phyloP scores from a whole-genome alignment of 2,113 vertebrate genomes.

The Mesocricetus auratus region DNA sequence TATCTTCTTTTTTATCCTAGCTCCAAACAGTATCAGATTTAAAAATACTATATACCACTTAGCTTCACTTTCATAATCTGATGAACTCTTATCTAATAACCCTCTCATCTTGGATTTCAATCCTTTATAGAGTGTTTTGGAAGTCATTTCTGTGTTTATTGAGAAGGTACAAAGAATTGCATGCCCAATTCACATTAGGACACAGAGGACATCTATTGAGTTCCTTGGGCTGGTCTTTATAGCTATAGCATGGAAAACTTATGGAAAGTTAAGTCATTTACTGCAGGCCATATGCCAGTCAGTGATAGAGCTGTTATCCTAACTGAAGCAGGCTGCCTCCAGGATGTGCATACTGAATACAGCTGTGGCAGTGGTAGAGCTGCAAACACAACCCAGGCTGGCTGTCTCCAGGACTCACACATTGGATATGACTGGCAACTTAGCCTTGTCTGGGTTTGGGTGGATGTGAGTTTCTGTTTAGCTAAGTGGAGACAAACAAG shows the following conservation, averaged over 20 bases:
- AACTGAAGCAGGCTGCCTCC: constrained; percentile 10
- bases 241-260: background rate
- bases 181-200: background rate
- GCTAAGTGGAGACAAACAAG: background rate
- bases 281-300: background rate
- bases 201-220: background rate
- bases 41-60: background rate
- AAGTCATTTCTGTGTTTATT: background rate
- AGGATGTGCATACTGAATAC: background rate
- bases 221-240: background rate
- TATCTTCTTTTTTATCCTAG: background rate
- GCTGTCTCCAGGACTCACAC: background rate
- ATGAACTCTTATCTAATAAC: background rate
- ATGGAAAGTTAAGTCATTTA: constrained; percentile 25
- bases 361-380: background rate
- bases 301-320: background rate
- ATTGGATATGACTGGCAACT: background rate
- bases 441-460: background rate
- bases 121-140: background rate
- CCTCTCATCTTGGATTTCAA: constrained; percentile 12
- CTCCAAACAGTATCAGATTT: background rate
- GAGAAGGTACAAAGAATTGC: background rate
- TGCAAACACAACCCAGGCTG: background rate
- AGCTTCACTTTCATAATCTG: constrained; percentile 5
- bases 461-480: background rate